phyloP scores from a whole-genome alignment of 1,140 invertebrate genomes.

The Bicyclus anynana region DNA sequence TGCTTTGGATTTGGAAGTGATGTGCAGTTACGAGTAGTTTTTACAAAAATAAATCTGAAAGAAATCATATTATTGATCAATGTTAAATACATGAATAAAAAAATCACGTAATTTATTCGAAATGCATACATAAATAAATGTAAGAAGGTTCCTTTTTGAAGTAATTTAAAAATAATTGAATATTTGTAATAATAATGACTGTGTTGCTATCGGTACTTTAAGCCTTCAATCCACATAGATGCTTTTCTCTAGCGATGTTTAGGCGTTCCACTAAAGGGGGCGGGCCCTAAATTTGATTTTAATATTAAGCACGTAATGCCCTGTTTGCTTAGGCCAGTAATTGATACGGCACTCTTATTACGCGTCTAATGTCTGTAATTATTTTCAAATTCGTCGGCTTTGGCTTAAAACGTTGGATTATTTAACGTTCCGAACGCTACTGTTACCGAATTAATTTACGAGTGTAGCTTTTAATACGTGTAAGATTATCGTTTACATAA shows the following conservation, averaged over 20 bases:
- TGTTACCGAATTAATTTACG: slow-evolving; percentile 28
- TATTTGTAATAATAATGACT: not conserved
- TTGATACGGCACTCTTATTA: slow-evolving; percentile 66
- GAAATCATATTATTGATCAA: too few species aligned
- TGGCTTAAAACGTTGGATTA: slow-evolving; percentile 57
- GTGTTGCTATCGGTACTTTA: slow-evolving; percentile 14
- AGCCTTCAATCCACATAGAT: slow-evolving; percentile 29
- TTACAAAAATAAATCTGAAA: too few species aligned
- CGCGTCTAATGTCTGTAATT: slow-evolving; percentile 65
- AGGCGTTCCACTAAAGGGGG: slow-evolving; percentile 30
- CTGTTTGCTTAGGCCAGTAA: slow-evolving; percentile 60
- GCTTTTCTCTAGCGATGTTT: slow-evolving; percentile 27
- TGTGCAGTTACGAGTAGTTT: too few species aligned
- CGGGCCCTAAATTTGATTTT: slow-evolving; percentile 69
- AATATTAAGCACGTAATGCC: slow-evolving; percentile 68
- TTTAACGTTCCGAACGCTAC: slow-evolving; percentile 26
- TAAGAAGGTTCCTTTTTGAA: too few species aligned
- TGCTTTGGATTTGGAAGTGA: too few species aligned
- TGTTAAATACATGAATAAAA: too few species aligned
- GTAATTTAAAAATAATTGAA: too few species aligned
- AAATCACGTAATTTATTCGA: too few species aligned
- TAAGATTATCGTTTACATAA: slow-evolving; percentile 7
- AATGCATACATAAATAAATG: too few species aligned
- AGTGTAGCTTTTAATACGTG: slow-evolving; percentile 9
- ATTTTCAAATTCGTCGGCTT: slow-evolving; percentile 66